A percentile compares a stretch with the other conserved stretches of the same genome.
Evolutionary conservation across 2,113 vertebrate species (phyloP).

Genomic region (Bubo scandiacus): DNA sequence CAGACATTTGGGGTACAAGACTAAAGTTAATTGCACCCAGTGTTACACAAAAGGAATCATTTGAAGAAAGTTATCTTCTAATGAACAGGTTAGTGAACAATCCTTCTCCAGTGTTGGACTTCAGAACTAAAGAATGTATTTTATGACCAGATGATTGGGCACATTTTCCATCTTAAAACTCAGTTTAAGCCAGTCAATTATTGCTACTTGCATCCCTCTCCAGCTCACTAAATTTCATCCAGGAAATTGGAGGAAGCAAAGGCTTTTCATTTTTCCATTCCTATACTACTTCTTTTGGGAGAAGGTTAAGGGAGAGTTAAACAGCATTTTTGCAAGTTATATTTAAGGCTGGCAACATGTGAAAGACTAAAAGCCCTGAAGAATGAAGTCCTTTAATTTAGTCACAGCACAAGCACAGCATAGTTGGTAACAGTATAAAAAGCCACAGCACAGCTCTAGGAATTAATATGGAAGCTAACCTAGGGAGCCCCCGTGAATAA

Average conservation of each 20-base stretch:
- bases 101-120: not conserved
- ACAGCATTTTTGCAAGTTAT: not conserved
- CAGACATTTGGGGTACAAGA: not conserved
- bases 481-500: not conserved
- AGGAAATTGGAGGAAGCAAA: not conserved
- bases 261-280: not conserved
- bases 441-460: not conserved
- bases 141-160: not conserved
- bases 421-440: not conserved
- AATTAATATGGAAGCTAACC: not conserved
- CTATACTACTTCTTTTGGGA: not conserved
- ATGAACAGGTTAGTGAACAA: not conserved
- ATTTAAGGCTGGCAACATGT: not conserved
- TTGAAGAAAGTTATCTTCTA: constrained; percentile 18
- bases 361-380: constrained; percentile 10
- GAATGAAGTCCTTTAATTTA: constrained; percentile 22
- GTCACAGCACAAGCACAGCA: not conserved
- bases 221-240: not conserved
- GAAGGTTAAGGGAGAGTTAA: constrained; percentile 10
- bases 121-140: not conserved
- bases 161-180: not conserved
- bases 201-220: not conserved
- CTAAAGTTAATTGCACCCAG: not conserved
- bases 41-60: not conserved
- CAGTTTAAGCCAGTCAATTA: not conserved